These are phyloP conservation scores for Pampusana beccarii DNA, from an alignment of 2,113 vertebrate species.

Conservation along the genomic window DNA sequence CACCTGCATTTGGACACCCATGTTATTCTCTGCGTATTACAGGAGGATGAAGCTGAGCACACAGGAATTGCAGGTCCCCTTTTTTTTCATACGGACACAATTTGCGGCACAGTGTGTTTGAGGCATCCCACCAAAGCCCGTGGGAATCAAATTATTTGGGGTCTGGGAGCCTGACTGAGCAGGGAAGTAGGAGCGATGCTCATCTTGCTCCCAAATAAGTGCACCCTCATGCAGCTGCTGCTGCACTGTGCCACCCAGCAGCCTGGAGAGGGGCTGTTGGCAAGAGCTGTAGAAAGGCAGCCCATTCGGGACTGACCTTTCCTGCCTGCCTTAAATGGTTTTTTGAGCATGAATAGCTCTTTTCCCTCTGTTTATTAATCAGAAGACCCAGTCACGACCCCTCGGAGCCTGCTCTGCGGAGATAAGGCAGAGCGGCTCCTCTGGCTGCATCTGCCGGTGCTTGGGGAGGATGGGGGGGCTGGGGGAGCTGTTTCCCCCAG, in stretches of 20 bases:
- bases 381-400: background rate
- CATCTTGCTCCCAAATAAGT: background rate
- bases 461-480: background rate
- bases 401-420: constrained; percentile 42
- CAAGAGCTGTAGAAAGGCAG: background rate
- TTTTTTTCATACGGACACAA: accelerated
- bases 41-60: background rate
- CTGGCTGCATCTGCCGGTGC: background rate
- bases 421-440: constrained; percentile 58
- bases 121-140: accelerated
- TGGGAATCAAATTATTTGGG: background rate
- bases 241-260: accelerated
- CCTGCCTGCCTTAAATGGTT: background rate
- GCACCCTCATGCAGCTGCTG: accelerated
- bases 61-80: background rate
- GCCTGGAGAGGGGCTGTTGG: background rate
- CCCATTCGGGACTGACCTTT: background rate
- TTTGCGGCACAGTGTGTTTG: background rate
- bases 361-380: constrained; percentile 48
- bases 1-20: accelerated
- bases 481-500: background rate
- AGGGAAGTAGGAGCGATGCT: accelerated
- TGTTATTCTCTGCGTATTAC: accelerated
- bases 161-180: background rate
- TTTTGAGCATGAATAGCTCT: background rate